Conservation (phyloP, 2,113 vertebrate species). For the Thamnophis sirtalis region DNA sequence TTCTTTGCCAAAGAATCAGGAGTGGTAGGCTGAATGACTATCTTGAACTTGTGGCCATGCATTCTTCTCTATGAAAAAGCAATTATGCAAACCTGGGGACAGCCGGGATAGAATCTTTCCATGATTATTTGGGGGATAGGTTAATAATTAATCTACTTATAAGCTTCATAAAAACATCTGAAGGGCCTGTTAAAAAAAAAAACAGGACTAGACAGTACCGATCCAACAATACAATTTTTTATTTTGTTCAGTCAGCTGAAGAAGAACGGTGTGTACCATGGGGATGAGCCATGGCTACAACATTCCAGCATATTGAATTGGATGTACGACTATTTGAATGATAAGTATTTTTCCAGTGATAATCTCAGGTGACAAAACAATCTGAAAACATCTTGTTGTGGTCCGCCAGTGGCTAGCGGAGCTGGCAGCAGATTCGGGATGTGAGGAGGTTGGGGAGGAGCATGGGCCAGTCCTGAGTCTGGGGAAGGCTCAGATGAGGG, state of each 20-base stretch:
- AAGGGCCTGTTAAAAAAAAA: not conserved
- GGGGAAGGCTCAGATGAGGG: too few species aligned
- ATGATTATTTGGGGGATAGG: not conserved
- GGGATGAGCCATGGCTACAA: not conserved
- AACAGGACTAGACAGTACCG: not conserved
- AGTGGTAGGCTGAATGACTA: not conserved
- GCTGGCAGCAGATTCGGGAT: too few species aligned
- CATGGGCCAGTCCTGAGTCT: too few species aligned
- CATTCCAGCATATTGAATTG: not conserved
- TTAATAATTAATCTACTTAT: not conserved
- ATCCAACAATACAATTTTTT: not conserved
- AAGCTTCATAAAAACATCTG: not conserved
- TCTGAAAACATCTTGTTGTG: not conserved
- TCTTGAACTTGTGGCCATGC: not conserved
- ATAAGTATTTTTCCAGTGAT: not conserved
- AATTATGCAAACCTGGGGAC: not conserved
- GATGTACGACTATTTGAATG: not conserved
- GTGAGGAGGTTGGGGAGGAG: too few species aligned
- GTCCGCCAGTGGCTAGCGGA: too few species aligned
- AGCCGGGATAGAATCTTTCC: not conserved
- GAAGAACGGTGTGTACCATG: not conserved
- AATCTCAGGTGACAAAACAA: not conserved
- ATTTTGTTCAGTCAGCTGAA: not conserved
- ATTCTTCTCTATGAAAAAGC: not conserved
- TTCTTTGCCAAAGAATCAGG: not conserved